A percentile compares a stretch with the other conserved stretches of the same genome.
Evolutionary conservation across 2,797 vertebrate species (phyloP).

Genomic region (Alosa sapidissima): DNA sequence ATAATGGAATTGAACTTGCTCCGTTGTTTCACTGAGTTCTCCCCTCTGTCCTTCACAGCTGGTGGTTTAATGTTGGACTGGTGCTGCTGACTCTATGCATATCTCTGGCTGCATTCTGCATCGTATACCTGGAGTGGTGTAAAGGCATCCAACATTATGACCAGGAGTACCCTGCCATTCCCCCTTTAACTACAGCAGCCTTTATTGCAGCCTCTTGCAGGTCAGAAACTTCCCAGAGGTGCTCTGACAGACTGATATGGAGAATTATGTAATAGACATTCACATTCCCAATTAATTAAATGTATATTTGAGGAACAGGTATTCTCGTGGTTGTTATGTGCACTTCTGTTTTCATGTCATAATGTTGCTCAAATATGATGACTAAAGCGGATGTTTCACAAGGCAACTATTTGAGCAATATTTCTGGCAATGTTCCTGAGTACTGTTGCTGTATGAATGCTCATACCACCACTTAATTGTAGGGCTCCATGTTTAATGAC

Average conservation of each 20-base stretch:
- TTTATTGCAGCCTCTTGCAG: slow-evolving; percentile 91
- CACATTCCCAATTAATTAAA: not conserved
- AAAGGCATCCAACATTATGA: slow-evolving; percentile 88
- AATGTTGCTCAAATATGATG: no score
- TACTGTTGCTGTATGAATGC: no score
- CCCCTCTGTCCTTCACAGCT: slow-evolving; percentile 67
- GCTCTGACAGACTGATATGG: not conserved
- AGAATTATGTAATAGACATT: not conserved
- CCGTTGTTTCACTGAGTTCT: not conserved
- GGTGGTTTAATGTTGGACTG: slow-evolving; percentile 85
- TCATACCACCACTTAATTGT: no score
- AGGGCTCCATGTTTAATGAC: no score
- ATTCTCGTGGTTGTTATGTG: no score
- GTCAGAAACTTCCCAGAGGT: slow-evolving; percentile 66
- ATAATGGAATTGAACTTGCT: not conserved
- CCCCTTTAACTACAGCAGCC: slow-evolving; percentile 85
- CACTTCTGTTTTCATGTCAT: no score
- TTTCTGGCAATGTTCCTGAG: no score
- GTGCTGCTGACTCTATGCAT: slow-evolving; percentile 78
- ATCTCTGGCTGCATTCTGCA: slow-evolving; percentile 85
- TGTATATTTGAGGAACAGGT: not conserved
- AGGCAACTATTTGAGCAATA: no score
- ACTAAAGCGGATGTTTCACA: no score
- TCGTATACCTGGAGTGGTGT: slow-evolving; percentile 93
- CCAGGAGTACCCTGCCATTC: slow-evolving; percentile 81